phyloP scores from a whole-genome alignment of 2,113 vertebrate genomes.

The Petrocephalus zakoni region DNA sequence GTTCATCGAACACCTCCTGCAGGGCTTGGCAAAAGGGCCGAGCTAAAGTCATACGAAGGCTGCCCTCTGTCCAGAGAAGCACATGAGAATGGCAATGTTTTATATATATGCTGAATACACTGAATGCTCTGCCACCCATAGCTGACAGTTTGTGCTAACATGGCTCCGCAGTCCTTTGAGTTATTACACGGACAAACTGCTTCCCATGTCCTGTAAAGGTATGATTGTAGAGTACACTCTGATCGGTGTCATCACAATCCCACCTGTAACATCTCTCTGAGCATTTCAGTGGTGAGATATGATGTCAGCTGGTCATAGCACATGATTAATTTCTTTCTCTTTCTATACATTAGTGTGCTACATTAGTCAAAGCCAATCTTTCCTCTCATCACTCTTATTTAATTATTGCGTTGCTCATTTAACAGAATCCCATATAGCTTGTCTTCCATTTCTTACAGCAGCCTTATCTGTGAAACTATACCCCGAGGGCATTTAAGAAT shows the following conservation, averaged over 20 bases:
- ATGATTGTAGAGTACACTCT: neutral
- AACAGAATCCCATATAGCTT: neutral
- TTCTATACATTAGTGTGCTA: neutral
- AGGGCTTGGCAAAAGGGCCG: no score
- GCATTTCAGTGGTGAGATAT: neutral
- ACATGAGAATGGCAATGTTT: no score
- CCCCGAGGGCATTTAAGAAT: neutral
- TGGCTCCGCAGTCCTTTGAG: neutral
- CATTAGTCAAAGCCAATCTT: neutral
- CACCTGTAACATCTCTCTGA: neutral
- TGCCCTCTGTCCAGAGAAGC: no score
- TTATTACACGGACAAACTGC: neutral
- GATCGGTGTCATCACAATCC: neutral
- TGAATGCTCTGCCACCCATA: no score
- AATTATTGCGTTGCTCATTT: neutral
- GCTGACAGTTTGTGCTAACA: neutral
- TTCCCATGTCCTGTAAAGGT: neutral
- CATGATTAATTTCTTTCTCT: neutral
- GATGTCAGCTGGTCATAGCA: neutral
- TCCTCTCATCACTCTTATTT: neutral
- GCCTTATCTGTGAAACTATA: neutral
- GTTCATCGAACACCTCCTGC: no score
- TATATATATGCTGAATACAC: no score
- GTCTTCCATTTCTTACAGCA: neutral
- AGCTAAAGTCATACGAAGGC: no score